A percentile compares a stretch with the other conserved stretches of the same genome.
phyloP scores from a whole-genome alignment of 2,797 vertebrate species.

The Sciurus carolinensis region DNA sequence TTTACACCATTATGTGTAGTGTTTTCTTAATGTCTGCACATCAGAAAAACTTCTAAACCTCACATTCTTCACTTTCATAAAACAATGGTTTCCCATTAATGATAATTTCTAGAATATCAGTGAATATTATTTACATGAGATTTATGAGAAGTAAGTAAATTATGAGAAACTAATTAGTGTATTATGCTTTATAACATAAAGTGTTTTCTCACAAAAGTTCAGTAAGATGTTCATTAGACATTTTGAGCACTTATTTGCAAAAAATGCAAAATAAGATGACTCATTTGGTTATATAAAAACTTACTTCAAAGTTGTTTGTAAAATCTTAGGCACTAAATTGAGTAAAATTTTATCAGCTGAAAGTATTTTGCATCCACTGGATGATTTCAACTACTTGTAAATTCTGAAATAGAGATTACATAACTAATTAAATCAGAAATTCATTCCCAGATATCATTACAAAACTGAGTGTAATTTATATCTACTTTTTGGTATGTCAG shows the following conservation, averaged over 20 bases:
- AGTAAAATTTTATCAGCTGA: not conserved
- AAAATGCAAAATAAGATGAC: not conserved
- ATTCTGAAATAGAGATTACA: constrained; percentile 31
- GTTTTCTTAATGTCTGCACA: not conserved
- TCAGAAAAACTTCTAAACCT: not conserved
- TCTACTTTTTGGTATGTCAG: not conserved
- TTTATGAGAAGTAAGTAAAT: not conserved
- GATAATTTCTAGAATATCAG: not conserved
- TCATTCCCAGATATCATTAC: not conserved
- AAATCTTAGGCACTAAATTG: not conserved
- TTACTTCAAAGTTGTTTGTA: not conserved
- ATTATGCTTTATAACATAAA: not conserved
- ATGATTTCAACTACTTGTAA: not conserved
- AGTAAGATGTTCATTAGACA: not conserved
- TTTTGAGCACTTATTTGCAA: not conserved
- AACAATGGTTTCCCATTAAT: not conserved
- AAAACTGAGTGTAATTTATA: constrained; percentile 23
- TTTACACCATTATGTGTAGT: no score
- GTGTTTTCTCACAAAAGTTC: not conserved
- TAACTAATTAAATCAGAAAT: constrained; percentile 1
- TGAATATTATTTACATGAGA: not conserved
- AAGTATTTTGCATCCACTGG: not conserved
- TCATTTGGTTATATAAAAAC: not conserved
- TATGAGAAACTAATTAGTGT: no score
- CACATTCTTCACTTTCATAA: not conserved